These are phyloP conservation scores for Synergus umbraculus DNA, from an alignment of 2,888 invertebrate species.

Conservation along the genomic window DNA sequence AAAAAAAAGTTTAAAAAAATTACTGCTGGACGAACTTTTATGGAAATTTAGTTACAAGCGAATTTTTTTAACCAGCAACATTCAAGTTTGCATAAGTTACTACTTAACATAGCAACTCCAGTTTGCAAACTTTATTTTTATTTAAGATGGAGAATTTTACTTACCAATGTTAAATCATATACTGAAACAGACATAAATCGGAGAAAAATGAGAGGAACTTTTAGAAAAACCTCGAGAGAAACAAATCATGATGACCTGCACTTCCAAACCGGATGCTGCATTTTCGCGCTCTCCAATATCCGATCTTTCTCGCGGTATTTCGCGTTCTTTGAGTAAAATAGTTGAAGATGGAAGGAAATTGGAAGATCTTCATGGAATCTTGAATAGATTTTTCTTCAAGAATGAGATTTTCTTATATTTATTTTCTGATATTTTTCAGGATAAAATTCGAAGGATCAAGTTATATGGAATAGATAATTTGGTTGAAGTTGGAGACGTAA, in stretches of 20 bases:
- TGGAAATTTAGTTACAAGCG: too few relatives aligned
- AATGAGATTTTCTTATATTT: neutral
- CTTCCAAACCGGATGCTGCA: constrained; percentile 6
- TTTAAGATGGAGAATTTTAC: neutral
- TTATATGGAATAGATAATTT: neutral
- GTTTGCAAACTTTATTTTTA: too few relatives aligned
- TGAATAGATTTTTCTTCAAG: constrained; percentile 24
- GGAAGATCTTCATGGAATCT: constrained; percentile 16
- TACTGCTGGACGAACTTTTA: too few relatives aligned
- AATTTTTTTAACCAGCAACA: too few relatives aligned
- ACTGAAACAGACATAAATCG: neutral
- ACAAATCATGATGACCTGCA: constrained; percentile 3
- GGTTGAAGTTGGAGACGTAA: too few relatives aligned
- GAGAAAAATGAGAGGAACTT: neutral
- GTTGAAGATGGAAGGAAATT: constrained; percentile 10
- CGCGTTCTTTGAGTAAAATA: constrained; percentile 26
- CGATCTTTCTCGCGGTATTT: constrained; percentile 24
- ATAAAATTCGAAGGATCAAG: neutral
- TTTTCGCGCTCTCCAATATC: constrained; percentile 22
- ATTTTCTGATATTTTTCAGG: neutral
- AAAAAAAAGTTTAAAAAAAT: too few relatives aligned
- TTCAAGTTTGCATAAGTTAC: too few relatives aligned
- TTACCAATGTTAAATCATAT: neutral
- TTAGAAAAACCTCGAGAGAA: neutral
- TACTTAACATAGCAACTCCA: too few relatives aligned